These are phyloP conservation scores for Spilogale gracilis DNA, from an alignment of 2,113 vertebrate genomes.

Conservation along the genomic window DNA sequence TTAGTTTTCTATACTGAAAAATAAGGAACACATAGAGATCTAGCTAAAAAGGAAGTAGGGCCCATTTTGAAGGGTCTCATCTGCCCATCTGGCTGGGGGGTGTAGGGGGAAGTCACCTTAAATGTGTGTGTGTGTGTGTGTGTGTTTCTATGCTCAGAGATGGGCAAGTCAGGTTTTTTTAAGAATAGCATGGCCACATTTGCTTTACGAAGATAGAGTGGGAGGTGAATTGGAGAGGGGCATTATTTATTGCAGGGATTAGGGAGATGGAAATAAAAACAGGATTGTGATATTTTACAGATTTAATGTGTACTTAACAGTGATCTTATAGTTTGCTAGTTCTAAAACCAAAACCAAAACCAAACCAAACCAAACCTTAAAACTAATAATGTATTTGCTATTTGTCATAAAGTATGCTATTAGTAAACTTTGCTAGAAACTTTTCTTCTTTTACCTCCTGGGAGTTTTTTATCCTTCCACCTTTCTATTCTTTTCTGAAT, in stretches of 20 bases:
- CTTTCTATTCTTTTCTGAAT: neutral
- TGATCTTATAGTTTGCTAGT: neutral
- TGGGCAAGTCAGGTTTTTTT: neutral
- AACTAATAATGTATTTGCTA: neutral
- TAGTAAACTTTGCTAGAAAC: neutral
- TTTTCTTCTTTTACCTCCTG: neutral
- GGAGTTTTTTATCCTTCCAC: neutral
- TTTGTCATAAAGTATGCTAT: neutral
- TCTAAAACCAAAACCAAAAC: neutral
- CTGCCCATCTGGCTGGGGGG: neutral
- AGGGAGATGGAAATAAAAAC: neutral
- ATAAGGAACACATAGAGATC: neutral
- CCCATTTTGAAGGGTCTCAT: neutral
- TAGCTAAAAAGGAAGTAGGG: neutral
- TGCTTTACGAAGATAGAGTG: neutral
- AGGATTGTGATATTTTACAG: neutral
- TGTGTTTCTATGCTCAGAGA: neutral
- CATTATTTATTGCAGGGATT: neutral
- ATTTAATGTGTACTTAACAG: neutral
- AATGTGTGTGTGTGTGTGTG: neutral
- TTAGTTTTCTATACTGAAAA: neutral
- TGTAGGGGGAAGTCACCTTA: neutral
- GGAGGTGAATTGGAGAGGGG: neutral
- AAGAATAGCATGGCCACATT: neutral
- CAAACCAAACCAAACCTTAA: neutral